Conservation (phyloP, 2,113 vertebrate genomes). For the Antigone vipio region DNA sequence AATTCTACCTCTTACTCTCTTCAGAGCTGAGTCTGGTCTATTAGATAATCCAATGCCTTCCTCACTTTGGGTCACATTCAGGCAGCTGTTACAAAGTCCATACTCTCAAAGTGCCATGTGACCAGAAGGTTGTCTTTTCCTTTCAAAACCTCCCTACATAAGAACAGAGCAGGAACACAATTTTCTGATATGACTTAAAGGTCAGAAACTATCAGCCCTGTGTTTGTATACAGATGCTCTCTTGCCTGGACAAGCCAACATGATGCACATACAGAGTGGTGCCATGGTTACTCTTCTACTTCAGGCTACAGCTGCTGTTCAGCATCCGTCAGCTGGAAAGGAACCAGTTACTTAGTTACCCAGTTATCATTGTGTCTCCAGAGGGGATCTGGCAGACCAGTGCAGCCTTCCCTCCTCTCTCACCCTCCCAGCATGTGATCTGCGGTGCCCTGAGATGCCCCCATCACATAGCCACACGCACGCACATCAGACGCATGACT, state of each 20-base stretch:
- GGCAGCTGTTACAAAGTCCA: neutral
- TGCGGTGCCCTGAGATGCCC: neutral
- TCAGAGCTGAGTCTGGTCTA: neutral
- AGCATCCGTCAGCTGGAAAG: neutral
- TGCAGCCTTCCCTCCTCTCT: neutral
- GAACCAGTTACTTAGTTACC: neutral
- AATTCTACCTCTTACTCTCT: neutral
- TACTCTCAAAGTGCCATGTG: neutral
- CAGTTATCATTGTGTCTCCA: neutral
- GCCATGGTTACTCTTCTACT: neutral
- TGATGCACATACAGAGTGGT: neutral
- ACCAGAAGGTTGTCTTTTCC: neutral
- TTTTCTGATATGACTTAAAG: neutral
- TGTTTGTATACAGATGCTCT: neutral
- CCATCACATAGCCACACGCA: fast-evolving
- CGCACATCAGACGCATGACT: neutral
- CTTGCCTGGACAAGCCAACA: neutral
- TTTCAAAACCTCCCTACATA: neutral
- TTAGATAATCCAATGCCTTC: neutral
- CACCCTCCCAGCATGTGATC: neutral
- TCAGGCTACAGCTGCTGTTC: neutral
- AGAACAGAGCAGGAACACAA: neutral
- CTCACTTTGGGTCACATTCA: neutral
- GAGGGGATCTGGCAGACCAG: neutral
- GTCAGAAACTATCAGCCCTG: neutral